Percentiles rank a stretch among this genome's conserved stretches.
These are phyloP conservation scores for Drosophila baimaii DNA, from an alignment of 1,140 invertebrate species.

Conservation along the genomic window DNA sequence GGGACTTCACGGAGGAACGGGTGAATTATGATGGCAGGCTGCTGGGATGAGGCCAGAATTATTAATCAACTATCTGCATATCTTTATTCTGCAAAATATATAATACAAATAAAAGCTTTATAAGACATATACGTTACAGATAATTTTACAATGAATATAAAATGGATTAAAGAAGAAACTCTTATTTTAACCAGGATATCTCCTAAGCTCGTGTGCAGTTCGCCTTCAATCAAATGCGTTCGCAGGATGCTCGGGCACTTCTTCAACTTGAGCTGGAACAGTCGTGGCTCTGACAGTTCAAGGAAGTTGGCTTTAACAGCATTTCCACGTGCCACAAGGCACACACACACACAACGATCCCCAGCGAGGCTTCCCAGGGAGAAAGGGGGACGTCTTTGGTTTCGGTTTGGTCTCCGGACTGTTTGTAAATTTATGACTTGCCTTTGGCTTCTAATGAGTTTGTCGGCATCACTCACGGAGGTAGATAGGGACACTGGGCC, in stretches of 20 bases:
- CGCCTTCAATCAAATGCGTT: constrained; percentile 20
- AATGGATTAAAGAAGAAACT: too few species aligned
- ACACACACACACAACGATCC: constrained; percentile 38
- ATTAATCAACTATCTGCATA: constrained; percentile 1
- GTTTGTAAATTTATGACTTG: constrained; percentile 78
- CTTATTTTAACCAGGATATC: too few species aligned
- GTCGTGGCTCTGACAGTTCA: constrained; percentile 50
- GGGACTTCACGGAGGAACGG: background rate
- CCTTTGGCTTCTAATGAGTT: constrained; percentile 79
- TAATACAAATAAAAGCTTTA: background rate
- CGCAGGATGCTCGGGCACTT: constrained; percentile 17
- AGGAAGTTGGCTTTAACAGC: constrained; percentile 65
- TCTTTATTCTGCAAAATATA: background rate
- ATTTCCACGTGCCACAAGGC: constrained; percentile 59
- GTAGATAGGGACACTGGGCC: constrained; percentile 20
- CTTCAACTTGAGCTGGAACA: constrained; percentile 27
- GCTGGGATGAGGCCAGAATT: background rate
- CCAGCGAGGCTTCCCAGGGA: constrained; percentile 21
- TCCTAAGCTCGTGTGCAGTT: background rate
- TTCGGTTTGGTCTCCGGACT: constrained; percentile 48
- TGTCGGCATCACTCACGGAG: constrained; percentile 75
- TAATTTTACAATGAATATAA: background rate
- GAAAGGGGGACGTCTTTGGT: constrained; percentile 24
- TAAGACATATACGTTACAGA: background rate
- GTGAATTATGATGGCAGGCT: background rate